These are phyloP conservation scores for Papilio polytes DNA, from an alignment of 1,140 invertebrate genomes.

Conservation along the genomic window DNA sequence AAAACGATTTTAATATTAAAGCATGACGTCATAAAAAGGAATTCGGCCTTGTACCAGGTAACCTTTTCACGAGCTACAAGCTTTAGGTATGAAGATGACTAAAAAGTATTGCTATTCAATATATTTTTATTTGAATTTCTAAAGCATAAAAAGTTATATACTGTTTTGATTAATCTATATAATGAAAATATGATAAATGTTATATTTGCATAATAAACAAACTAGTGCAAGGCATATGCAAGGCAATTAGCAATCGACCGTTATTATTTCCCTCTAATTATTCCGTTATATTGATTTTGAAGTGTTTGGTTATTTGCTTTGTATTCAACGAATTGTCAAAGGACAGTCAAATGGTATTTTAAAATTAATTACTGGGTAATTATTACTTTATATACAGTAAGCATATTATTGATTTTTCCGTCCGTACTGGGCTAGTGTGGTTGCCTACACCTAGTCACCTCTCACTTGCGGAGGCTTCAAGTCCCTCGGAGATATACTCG, in stretches of 20 bases:
- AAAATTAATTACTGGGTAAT: too few species aligned
- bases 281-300: background rate
- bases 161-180: background rate
- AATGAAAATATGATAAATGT: background rate
- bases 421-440: too few species aligned
- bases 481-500: too few species aligned
- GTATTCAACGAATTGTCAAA: too few species aligned
- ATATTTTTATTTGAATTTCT: background rate
- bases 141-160: too few species aligned
- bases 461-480: too few species aligned
- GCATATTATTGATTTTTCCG: too few species aligned
- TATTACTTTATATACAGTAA: too few species aligned
- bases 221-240: constrained; percentile 17
- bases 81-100: background rate
- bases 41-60: constrained; percentile 3
- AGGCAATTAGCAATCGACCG: background rate
- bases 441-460: too few species aligned
- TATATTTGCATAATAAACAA: constrained; percentile 23
- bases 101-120: background rate
- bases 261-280: background rate
- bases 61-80: constrained; percentile 1
- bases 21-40: constrained; percentile 20
- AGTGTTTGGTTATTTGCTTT: too few species aligned
- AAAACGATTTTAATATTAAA: background rate
- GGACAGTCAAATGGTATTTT: too few species aligned